Evolutionary conservation across 2,797 vertebrate genomes (phyloP).

Genomic region (Sitta carolinensis): DNA sequence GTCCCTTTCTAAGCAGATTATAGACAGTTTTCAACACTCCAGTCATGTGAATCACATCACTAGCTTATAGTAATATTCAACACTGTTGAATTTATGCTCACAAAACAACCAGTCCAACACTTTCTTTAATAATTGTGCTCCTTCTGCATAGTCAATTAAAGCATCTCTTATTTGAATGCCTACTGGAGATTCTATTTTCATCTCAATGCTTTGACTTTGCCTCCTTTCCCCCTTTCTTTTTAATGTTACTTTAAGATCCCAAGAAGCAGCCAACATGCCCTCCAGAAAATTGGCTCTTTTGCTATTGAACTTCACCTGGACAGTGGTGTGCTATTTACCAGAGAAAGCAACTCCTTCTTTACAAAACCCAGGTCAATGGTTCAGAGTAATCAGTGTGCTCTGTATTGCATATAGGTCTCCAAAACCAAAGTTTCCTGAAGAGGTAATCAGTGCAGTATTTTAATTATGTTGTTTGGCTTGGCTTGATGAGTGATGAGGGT

Average conservation of each 20-base stretch:
- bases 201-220: not conserved
- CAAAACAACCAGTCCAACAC: not conserved
- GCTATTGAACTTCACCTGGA: not conserved
- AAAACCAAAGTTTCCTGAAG: not conserved
- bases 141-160: not conserved
- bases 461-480: not conserved
- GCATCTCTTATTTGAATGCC: not conserved
- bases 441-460: not conserved
- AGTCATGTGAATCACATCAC: not conserved
- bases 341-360: not conserved
- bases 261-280: not conserved
- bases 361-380: not conserved
- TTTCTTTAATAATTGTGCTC: not conserved
- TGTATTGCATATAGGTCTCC: not conserved
- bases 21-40: conserved; percentile 15
- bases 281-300: not conserved
- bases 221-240: not conserved
- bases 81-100: not conserved
- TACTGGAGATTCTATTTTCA: not conserved
- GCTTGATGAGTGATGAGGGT: not conserved
- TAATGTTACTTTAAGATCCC: not conserved
- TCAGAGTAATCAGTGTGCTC: not conserved
- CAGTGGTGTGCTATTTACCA: not conserved
- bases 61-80: not conserved
- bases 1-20: not conserved